Conservation (phyloP, 2,797 vertebrate species). For the Hoplostethus atlanticus region DNA sequence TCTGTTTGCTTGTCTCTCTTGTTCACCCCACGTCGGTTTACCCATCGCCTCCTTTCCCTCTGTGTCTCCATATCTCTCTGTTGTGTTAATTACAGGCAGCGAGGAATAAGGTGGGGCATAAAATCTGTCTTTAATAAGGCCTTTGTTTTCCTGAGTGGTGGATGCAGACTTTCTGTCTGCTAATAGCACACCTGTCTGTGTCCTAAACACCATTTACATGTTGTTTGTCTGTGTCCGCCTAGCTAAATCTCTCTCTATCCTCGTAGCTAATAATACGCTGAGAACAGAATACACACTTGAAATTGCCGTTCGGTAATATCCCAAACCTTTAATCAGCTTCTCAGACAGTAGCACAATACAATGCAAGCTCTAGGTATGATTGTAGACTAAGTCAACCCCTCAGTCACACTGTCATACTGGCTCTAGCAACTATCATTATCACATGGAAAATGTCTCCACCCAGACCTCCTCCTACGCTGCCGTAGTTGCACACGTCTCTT, state of each 20-base stretch:
- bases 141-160: slow-evolving; percentile 30
- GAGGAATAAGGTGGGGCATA: slow-evolving; percentile 27
- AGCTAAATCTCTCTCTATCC: background rate
- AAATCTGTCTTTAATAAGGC: slow-evolving; percentile 43
- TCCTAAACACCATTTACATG: slow-evolving; percentile 33
- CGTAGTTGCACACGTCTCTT: slow-evolving; percentile 43
- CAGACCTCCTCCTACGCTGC: slow-evolving; percentile 31
- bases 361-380: slow-evolving; percentile 17
- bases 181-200: slow-evolving; percentile 22
- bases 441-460: slow-evolving; percentile 44
- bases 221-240: background rate
- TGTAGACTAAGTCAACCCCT: slow-evolving; percentile 31
- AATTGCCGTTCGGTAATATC: background rate
- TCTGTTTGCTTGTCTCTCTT: slow-evolving; percentile 30
- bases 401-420: slow-evolving; percentile 8
- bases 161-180: background rate
- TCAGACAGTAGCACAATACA: slow-evolving; percentile 7
- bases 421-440: slow-evolving; percentile 21
- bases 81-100: slow-evolving; percentile 57
- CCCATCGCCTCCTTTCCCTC: slow-evolving; percentile 29
- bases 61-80: slow-evolving; percentile 30
- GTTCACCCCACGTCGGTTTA: slow-evolving; percentile 4
- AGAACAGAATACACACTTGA: slow-evolving; percentile 1
- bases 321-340: background rate
- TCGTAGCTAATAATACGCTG: slow-evolving; percentile 13